These are phyloP conservation scores for Trochalopteron elliotii DNA, from an alignment of 2,113 vertebrate species.

Conservation along the genomic window DNA sequence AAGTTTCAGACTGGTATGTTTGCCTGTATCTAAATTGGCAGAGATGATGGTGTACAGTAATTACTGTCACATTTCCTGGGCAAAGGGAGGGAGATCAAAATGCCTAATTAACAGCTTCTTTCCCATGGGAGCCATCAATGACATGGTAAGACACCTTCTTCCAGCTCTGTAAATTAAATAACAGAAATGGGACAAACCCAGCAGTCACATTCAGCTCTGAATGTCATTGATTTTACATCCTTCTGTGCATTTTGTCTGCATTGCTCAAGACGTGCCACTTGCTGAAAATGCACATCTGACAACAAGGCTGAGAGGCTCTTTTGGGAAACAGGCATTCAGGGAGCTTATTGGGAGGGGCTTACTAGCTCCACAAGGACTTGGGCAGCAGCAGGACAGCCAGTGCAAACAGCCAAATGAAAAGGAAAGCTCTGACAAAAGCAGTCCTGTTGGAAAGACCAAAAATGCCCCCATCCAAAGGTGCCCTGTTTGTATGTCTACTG, in stretches of 20 bases:
- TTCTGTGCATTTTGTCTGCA: neutral
- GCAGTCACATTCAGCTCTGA: neutral
- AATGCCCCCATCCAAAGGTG: neutral
- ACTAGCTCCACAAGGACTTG: neutral
- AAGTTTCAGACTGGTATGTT: neutral
- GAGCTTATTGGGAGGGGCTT: neutral
- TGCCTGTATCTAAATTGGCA: neutral
- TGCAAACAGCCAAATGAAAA: neutral
- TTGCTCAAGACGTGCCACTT: neutral
- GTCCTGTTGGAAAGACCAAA: neutral
- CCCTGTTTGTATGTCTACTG: neutral
- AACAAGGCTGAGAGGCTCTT: neutral
- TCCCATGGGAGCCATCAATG: neutral
- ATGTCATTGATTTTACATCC: neutral
- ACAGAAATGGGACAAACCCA: neutral
- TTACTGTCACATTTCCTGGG: constrained; percentile 24
- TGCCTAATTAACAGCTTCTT: constrained; percentile 35
- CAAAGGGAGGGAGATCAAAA: neutral
- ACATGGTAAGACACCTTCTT: neutral
- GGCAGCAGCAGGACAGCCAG: neutral
- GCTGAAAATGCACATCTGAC: neutral
- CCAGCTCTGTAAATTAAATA: neutral
- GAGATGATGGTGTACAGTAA: neutral
- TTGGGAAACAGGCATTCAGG: neutral
- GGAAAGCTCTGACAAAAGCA: constrained; percentile 17